Base-by-base conservation (phyloP, 2,797 vertebrate species). In the Chlorospingus flavigularis region DNA sequence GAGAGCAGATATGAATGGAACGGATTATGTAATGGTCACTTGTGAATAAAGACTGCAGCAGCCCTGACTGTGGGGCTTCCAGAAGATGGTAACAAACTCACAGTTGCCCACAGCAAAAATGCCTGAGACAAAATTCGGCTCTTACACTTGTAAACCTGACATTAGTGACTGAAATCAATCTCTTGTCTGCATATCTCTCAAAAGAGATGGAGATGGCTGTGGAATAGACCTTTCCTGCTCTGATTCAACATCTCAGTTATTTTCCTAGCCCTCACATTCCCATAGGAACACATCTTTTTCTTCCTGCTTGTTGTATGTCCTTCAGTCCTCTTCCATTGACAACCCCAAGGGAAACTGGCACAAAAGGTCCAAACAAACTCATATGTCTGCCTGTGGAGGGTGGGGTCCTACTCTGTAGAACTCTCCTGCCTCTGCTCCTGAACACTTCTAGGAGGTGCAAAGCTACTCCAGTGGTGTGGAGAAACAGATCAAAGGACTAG, bases 221-320 rank as follows among this genome's bases (percentile, higher is more conserved):
- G 31, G 60, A 25, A 66, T 18, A 67, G 30, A 54, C 19, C 33
- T 72, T 53, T 65, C 45, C 37, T 62, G 58, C 61, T 74, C 58
- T 33, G 20, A 62, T 70, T 78, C 39, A 73, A 24, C 6, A 62
- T 33, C 31, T 76, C 33, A 74, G 6, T 33, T 76, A 21, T 57
- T 72, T 86, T 61, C 26, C 51, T 70, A 31, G 20, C 39, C 7
- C 17, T 76, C 40, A 26, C 1, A 0, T 70, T 91, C 43, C 40
- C 26, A 10, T 13, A 25, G n/a, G 76, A 92, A 66, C 4, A 17
- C 3, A 23, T 53, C n/a, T 55, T 37, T 70, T 66, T 19, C 17
- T 53, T 48, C 37, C 6, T 58, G n/a, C 2, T 47, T 3, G 1
- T 61, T 72, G 0, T 28, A n/a, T 2, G 4, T 23, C 40, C 20